These are phyloP conservation scores for Geotrypetes seraphini DNA, from an alignment of 2,797 vertebrate genomes.

Conservation along the genomic window DNA sequence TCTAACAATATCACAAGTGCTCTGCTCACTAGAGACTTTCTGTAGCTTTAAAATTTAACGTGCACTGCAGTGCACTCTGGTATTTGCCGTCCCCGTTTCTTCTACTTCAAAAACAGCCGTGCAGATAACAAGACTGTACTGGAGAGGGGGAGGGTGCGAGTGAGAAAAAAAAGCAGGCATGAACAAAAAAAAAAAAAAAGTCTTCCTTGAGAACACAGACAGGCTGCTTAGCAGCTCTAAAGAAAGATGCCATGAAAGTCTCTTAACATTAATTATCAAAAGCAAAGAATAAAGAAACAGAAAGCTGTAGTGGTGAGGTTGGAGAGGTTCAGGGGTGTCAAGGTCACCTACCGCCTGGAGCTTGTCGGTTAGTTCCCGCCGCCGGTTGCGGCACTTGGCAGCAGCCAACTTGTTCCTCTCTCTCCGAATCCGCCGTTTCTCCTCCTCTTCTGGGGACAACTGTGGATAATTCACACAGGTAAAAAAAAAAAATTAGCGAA, in stretches of 20 bases:
- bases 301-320: neutral
- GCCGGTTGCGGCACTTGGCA: conserved; percentile 94
- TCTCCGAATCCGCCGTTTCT: conserved; percentile 89
- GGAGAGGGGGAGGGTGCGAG: neutral
- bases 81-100: too few relatives aligned
- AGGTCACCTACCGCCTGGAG: conserved; percentile 83
- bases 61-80: too few relatives aligned
- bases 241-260: neutral
- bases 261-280: too few relatives aligned
- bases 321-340: neutral
- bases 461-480: conserved; percentile 42
- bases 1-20: too few relatives aligned
- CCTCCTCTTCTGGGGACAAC: conserved; percentile 95
- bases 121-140: too few relatives aligned
- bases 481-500: conserved; percentile 21
- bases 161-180: too few relatives aligned
- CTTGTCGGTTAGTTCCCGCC: conserved; percentile 91
- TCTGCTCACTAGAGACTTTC: too few relatives aligned
- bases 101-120: too few relatives aligned
- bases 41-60: too few relatives aligned
- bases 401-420: conserved; percentile 97
- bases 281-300: neutral
- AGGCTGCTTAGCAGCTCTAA: too few relatives aligned
- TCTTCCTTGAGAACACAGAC: too few relatives aligned
- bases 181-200: too few relatives aligned